A percentile compares a stretch with the other conserved stretches of the same genome.
Conservation (phyloP, 1,140 invertebrate genomes). For the Melitaea cinxia region DNA sequence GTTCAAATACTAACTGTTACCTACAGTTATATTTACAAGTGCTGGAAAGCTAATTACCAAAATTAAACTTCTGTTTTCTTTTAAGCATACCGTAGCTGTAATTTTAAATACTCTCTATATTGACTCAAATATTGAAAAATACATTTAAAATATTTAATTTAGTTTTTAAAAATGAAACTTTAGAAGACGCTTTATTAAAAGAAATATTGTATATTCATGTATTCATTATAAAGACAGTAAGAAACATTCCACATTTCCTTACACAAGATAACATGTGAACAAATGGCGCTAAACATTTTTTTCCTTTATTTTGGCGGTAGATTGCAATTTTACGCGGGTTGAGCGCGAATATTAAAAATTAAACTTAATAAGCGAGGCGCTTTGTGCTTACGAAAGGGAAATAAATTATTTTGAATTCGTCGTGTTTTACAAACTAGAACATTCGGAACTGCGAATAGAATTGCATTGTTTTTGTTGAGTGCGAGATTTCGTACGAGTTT, state of each 20-base stretch:
- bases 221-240: not conserved
- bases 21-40: too few relatives aligned
- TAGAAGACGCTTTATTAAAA: too few relatives aligned
- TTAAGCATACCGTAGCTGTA: too few relatives aligned
- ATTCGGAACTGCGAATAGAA: constrained; percentile 17
- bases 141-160: too few relatives aligned
- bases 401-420: constrained; percentile 42
- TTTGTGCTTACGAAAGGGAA: constrained; percentile 47
- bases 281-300: constrained; percentile 16
- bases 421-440: constrained; percentile 18
- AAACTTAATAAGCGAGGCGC: constrained; percentile 69
- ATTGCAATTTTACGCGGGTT: constrained; percentile 70
- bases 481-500: not conserved
- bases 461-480: constrained; percentile 13
- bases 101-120: too few relatives aligned
- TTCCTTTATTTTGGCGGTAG: constrained; percentile 46
- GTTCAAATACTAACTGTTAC: too few relatives aligned
- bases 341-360: constrained; percentile 73
- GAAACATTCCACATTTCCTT: not conserved
- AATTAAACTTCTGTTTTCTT: too few relatives aligned
- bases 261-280: constrained; percentile 7
- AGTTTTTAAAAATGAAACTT: too few relatives aligned
- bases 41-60: too few relatives aligned
- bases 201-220: too few relatives aligned
- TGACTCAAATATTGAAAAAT: too few relatives aligned